Percentiles rank a stretch among this genome's conserved stretches.
phyloP scores from a whole-genome alignment of 1,140 invertebrate species.

The Pararge aegeria region DNA sequence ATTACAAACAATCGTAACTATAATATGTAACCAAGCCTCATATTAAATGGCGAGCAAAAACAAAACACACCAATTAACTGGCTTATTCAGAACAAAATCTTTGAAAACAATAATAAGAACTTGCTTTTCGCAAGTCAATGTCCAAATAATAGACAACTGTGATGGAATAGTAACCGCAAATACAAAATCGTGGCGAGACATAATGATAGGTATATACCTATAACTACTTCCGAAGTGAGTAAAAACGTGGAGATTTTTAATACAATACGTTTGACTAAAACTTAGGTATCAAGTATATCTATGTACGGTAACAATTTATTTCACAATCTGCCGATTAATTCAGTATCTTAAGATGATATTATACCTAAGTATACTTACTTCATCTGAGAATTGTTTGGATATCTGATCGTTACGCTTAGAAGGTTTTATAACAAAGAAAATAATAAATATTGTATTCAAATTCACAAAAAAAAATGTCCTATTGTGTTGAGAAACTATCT shows the following conservation, averaged over 20 bases:
- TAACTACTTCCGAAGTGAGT: not conserved
- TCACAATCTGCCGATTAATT: too few relatives aligned
- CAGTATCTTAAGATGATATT: too few relatives aligned
- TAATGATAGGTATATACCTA: conserved; percentile 19
- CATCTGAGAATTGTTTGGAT: not conserved
- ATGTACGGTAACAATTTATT: too few relatives aligned
- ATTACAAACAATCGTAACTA: not conserved
- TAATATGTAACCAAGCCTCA: not conserved
- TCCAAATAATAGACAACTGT: conserved; percentile 27
- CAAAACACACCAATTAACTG: conserved; percentile 14
- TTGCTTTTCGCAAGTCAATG: conserved; percentile 25
- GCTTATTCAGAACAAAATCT: conserved; percentile 13
- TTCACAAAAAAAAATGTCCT: not conserved
- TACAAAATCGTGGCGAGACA: conserved; percentile 10
- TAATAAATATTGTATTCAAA: conserved; percentile 2
- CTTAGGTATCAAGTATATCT: too few relatives aligned
- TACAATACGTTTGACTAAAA: not conserved
- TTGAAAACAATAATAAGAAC: conserved; percentile 2
- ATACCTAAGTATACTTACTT: too few relatives aligned
- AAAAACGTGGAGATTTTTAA: conserved; percentile 4
- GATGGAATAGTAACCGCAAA: conserved; percentile 29
- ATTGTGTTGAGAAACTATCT: not conserved
- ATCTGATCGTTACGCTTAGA: conserved; percentile 4
- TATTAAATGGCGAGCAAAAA: conserved; percentile 3
- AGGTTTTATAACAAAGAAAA: conserved; percentile 1